Evolutionary conservation across 2,888 invertebrate species (phyloP).

Genomic region (Choreutis nemorana): DNA sequence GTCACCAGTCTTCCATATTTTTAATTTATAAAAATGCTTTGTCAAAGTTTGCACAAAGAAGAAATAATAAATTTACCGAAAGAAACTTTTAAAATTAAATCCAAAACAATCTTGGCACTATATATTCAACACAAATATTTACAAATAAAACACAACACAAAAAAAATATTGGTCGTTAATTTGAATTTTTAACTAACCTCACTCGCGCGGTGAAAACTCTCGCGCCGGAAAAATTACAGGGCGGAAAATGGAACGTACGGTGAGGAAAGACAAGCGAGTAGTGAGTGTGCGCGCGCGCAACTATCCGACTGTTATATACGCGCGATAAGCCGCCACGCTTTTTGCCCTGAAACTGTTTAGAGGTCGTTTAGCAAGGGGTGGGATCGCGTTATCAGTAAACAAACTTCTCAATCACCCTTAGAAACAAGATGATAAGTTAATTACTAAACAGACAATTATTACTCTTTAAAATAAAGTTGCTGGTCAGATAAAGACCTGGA

Average conservation of each 20-base stretch:
- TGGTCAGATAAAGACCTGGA: no score
- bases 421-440: no score
- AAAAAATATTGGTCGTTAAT: not conserved
- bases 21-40: not conserved
- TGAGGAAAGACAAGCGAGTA: conserved; percentile 28
- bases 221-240: conserved; percentile 42
- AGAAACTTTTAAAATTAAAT: not conserved
- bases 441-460: no score
- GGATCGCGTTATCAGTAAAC: no score
- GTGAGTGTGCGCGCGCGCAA: conserved; percentile 60
- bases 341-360: no score
- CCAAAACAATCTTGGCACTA: not conserved
- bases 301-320: conserved; percentile 38
- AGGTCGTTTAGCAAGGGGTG: no score
- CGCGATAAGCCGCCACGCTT: conserved; percentile 35
- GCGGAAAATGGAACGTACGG: conserved; percentile 40
- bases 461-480: no score
- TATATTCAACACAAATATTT: conserved; percentile 10
- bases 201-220: conserved; percentile 40
- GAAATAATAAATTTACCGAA: not conserved
- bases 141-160: conserved; percentile 7
- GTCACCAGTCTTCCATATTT: no score
- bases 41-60: conserved; percentile 1
- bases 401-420: no score
- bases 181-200: conserved; percentile 39